Evolutionary conservation across 2,888 invertebrate species (phyloP).

Genomic region (Pristionchus arcanus): DNA sequence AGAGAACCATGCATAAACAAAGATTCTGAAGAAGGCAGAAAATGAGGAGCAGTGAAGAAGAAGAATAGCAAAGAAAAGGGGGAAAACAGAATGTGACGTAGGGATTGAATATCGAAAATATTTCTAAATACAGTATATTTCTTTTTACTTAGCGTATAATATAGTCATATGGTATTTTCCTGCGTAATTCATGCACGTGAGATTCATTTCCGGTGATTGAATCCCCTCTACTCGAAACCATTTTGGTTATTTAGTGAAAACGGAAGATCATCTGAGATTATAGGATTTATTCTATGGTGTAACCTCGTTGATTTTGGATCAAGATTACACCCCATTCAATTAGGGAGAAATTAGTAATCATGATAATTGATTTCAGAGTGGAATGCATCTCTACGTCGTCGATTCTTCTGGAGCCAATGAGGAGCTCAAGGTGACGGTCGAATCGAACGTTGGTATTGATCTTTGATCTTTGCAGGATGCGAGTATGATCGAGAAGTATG

Average conservation of each 20-base stretch:
- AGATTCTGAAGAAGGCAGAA: neutral
- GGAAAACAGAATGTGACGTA: constrained; percentile 27
- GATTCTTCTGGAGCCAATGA: constrained; percentile 68
- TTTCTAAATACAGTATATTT: neutral
- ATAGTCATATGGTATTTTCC: neutral
- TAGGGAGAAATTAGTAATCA: neutral
- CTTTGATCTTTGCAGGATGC: constrained; percentile 59
- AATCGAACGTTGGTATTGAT: neutral
- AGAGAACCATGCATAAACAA: constrained; percentile 35
- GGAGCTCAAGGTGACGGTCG: constrained; percentile 59
- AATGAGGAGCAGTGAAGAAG: constrained; percentile 15
- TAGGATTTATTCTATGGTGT: neutral
- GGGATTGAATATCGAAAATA: neutral
- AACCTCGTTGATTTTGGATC: neutral
- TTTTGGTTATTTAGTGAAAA: neutral
- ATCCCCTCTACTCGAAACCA: neutral
- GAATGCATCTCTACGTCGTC: constrained; percentile 64
- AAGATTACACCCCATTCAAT: neutral
- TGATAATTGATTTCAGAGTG: constrained; percentile 48
- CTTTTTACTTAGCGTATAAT: neutral
- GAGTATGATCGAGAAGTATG: constrained; percentile 72
- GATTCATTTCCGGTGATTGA: neutral
- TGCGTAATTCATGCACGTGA: neutral
- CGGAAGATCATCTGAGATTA: neutral
- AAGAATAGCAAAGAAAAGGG: neutral